Base-by-base conservation (phyloP, 1,140 invertebrate species). In the Vollenhovia emeryi region DNA sequence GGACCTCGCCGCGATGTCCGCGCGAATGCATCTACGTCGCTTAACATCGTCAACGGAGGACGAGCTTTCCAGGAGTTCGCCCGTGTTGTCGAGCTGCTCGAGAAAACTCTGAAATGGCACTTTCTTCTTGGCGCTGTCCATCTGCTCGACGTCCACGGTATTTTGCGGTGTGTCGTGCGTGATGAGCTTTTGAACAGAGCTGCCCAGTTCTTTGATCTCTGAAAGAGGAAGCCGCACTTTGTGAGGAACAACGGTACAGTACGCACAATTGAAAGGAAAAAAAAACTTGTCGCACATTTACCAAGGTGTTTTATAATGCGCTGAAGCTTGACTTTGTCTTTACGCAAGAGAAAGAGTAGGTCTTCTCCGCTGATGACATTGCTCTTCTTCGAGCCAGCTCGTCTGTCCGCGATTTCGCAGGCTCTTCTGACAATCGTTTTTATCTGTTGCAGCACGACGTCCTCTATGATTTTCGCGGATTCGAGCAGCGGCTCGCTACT, bases 371-470 rank as follows among this genome's bases (percentile, higher is more conserved):
- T 73, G 3, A 95, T 87, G 7, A 66, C 57, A 45, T 83, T 88
- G n/a, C 59, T 89, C 2, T 89, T 87, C 2, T 87, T 89, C 0
- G 89, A 88, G 62, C 73, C 24, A 30, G 94, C 94, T 86, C 96
- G 93, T 66, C 89, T 93, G 18, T 95, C 92, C 5, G 96, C 95
- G 15, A 96, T 90, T 75, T 95, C 95, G 68, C 92, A 93, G 4
- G 96, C 95, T 91, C 95, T 94, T 24, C 91, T 91, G 24, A 96
- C 83, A 80, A 96, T 95, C 27, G 92, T 88, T 89, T 92, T 93
- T 95, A 96, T 95, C 91, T 97, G 96, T 73, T 96, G 95, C 15
- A 96, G 92, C 13, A 96, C 95, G 60, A 96, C 95, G 27, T 96
- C 95, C 87, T 96, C 96, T 33, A 96, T 95, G 36, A 96, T 92